Evolutionary conservation across 2,888 invertebrate genomes (phyloP), one percentile per base, ranked within the genome.

Genomic region (Sipha maydis): DNA sequence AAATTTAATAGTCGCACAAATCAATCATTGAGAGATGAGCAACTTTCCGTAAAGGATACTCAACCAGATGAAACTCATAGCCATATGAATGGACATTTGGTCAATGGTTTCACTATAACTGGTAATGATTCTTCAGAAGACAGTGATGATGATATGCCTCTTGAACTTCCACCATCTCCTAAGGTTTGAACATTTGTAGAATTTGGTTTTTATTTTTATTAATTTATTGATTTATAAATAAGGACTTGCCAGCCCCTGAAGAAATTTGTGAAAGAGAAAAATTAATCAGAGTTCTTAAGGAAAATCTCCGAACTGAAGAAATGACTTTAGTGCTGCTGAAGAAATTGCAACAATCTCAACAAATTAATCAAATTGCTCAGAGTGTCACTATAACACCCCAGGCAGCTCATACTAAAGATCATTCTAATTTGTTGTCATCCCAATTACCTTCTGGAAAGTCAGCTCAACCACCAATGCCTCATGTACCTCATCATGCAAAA

Each of bases 261-360:
- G 80, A 73, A 3, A 3, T 88, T 48, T 54, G 9, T 31, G 95
- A 95, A 92, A 95, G 97, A 71, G 96, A 97, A 91, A 94, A 95
- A 89, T 94, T 95, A 25, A 92, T 98, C 90, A 94, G 96, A 89
- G 95, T 95, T 90, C 92, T 98, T 90, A 94, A 97, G 77, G 97
- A 97, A 92, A 97, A 98, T 91, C 93, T 99, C 80, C 94, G 98
- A 90, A 97, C 97, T 73, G 99, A 99, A 92, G 99, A 99, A 93
- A 98, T 99, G 92, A 97, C 98, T 91, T 93, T 99, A 91, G 97
- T 99, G 90, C 93, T 99, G 91, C 93, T 99, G n/a, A 96, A 98
- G 92, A 98, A 98, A 92, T 93, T 99, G 90, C 95, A 97, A 86
- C 97, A 98, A 92, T 98, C 97, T 90, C 99, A 99, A 93, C 95